Evolutionary conservation across 2,797 vertebrate genomes (phyloP).

Genomic region (Melanotaenia boesemani): DNA sequence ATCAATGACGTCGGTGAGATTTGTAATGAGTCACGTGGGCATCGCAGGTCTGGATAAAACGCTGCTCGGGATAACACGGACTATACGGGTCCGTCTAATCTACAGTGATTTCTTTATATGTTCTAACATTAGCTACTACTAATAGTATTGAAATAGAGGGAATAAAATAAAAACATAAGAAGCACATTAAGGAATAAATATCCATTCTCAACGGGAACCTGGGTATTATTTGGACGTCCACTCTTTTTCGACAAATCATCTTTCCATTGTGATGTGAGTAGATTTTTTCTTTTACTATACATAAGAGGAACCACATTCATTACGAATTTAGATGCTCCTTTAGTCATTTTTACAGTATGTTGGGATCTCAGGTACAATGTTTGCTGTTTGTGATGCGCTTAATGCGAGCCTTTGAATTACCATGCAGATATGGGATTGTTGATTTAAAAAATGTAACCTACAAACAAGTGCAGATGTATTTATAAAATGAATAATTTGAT

Average conservation of each 20-base stretch:
- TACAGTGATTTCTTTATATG: not conserved
- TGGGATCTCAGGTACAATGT: not conserved
- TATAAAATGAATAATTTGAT: not conserved
- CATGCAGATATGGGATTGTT: conserved; percentile 5
- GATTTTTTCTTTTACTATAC: conserved; percentile 30
- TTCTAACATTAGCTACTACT: not conserved
- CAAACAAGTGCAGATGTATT: not conserved
- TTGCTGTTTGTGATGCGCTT: not conserved
- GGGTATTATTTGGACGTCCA: conserved; percentile 22
- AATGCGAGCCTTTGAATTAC: not conserved
- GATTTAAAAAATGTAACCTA: not conserved
- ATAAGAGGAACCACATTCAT: conserved; percentile 15
- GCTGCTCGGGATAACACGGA: conserved; percentile 45
- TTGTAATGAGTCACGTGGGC: conserved; percentile 82
- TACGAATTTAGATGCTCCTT: not conserved
- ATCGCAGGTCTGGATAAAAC: conserved; percentile 79
- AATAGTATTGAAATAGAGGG: not conserved
- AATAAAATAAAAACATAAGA: not conserved
- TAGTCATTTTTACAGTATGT: not conserved
- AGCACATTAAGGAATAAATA: not conserved
- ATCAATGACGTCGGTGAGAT: conserved; percentile 74
- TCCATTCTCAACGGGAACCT: not conserved
- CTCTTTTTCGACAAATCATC: conserved; percentile 42
- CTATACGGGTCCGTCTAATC: conserved; percentile 17
- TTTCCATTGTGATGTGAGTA: conserved; percentile 73